phyloP scores from a whole-genome alignment of 2,113 vertebrate species.

The Neotoma lepida region DNA sequence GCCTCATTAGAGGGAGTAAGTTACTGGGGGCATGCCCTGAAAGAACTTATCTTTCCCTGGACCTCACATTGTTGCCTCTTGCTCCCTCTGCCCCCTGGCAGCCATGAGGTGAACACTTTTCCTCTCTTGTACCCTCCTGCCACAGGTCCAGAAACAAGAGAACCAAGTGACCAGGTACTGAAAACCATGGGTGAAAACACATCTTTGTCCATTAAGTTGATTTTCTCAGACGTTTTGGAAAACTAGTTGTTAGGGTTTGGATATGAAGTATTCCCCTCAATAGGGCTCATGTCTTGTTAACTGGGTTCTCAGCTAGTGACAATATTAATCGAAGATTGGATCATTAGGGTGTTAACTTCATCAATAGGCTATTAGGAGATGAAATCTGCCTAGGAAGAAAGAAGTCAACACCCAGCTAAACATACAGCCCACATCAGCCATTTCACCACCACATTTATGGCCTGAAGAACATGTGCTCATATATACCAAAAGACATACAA shows the following conservation, averaged over 20 bases:
- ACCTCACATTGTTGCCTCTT: not conserved
- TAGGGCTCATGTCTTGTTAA: not conserved
- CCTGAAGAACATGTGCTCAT: not conserved
- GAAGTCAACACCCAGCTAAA: not conserved
- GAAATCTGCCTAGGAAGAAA: not conserved
- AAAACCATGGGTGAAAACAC: not conserved
- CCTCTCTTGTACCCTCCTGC: not conserved
- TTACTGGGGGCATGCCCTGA: not conserved
- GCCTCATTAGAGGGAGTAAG: not conserved
- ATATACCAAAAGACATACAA: not conserved
- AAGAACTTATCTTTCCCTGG: not conserved
- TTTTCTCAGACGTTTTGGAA: not conserved
- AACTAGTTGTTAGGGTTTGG: not conserved
- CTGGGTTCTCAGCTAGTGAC: not conserved
- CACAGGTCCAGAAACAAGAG: not conserved
- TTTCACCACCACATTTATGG: not conserved
- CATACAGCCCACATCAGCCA: not conserved
- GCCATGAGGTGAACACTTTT: not conserved
- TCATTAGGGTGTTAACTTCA: not conserved
- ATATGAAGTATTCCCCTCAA: not conserved
- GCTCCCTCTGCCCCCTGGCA: not conserved
- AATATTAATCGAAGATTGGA: not conserved
- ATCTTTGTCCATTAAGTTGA: not conserved
- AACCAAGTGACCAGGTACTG: not conserved
- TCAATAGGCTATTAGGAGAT: not conserved